These are phyloP conservation scores for Ormyrus thymus DNA, from an alignment of 2,888 invertebrate genomes.

Conservation along the genomic window DNA sequence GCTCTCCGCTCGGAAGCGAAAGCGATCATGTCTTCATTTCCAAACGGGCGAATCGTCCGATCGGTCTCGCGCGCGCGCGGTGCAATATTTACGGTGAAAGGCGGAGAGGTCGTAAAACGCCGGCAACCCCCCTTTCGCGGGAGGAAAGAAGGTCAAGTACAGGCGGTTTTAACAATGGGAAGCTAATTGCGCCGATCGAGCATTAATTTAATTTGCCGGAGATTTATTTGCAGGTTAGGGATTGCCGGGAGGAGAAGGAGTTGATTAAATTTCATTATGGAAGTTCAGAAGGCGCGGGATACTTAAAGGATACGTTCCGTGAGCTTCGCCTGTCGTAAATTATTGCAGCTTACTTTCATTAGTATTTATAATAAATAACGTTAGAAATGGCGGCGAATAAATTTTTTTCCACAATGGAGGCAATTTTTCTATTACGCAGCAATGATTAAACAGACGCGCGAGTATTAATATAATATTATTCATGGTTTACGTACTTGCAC, in stretches of 20 bases:
- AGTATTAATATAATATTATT: too few species aligned
- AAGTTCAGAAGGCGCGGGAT: too few species aligned
- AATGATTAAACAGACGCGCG: too few species aligned
- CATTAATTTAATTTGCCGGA: not conserved
- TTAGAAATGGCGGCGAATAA: not conserved
- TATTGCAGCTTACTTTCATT: slow-evolving; percentile 12
- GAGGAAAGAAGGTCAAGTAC: slow-evolving; percentile 10
- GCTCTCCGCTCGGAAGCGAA: not conserved
- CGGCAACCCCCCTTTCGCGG: slow-evolving; percentile 11
- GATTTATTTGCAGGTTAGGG: not conserved
- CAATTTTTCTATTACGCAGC: slow-evolving; percentile 17
- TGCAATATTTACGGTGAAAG: slow-evolving; percentile 31
- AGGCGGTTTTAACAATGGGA: slow-evolving; percentile 1
- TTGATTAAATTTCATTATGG: too few species aligned
- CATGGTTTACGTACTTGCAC: too few species aligned
- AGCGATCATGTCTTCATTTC: slow-evolving; percentile 5
- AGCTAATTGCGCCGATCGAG: not conserved
- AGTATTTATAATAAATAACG: not conserved
- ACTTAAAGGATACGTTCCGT: too few species aligned
- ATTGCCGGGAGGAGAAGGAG: not conserved
- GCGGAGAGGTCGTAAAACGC: slow-evolving; percentile 31
- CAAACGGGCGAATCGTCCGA: slow-evolving; percentile 14
- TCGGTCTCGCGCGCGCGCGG: not conserved
- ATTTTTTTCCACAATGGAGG: not conserved
- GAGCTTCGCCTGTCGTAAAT: not conserved